These are phyloP conservation scores for Drosophila lacertosa DNA, from an alignment of 1,140 invertebrate species.

Conservation along the genomic window DNA sequence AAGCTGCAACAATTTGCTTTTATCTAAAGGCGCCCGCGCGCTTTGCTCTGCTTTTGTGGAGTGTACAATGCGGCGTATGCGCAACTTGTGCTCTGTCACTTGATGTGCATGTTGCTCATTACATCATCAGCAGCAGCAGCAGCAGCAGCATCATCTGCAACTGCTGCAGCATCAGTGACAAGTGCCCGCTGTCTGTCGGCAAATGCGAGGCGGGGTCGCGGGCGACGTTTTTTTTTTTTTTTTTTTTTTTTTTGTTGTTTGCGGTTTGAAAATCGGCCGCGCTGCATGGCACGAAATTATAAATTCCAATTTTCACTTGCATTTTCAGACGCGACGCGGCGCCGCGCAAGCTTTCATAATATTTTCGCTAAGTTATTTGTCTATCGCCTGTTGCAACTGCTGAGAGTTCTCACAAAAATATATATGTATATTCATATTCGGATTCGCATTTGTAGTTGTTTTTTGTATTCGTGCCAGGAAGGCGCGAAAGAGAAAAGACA, in stretches of 20 bases:
- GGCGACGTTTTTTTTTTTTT: too few species aligned
- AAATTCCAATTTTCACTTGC: slow-evolving; percentile 82
- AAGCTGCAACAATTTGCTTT: slow-evolving; percentile 23
- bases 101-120: slow-evolving; percentile 80
- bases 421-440: slow-evolving; percentile 51
- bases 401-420: slow-evolving; percentile 78
- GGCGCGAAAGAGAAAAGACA: slow-evolving; percentile 66
- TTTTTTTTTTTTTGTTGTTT: too few species aligned
- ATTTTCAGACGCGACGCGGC: slow-evolving; percentile 32
- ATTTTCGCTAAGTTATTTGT: slow-evolving; percentile 69
- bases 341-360: slow-evolving; percentile 71
- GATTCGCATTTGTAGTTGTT: too few species aligned
- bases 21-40: slow-evolving; percentile 17
- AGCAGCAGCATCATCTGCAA: slow-evolving; percentile 27
- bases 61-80: slow-evolving; percentile 75
- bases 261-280: slow-evolving; percentile 73
- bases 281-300: slow-evolving; percentile 66
- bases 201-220: slow-evolving; percentile 1
- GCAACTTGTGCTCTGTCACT: slow-evolving; percentile 78
- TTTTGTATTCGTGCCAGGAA: slow-evolving; percentile 76
- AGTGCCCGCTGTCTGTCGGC: slow-evolving; percentile 38
- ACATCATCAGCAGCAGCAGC: slow-evolving; percentile 54
- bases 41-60: slow-evolving; percentile 44
- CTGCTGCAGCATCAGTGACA: slow-evolving; percentile 53
- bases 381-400: slow-evolving; percentile 54